Evolutionary conservation across 2,113 vertebrate genomes (phyloP).

Genomic region (Apodemus sylvaticus): DNA sequence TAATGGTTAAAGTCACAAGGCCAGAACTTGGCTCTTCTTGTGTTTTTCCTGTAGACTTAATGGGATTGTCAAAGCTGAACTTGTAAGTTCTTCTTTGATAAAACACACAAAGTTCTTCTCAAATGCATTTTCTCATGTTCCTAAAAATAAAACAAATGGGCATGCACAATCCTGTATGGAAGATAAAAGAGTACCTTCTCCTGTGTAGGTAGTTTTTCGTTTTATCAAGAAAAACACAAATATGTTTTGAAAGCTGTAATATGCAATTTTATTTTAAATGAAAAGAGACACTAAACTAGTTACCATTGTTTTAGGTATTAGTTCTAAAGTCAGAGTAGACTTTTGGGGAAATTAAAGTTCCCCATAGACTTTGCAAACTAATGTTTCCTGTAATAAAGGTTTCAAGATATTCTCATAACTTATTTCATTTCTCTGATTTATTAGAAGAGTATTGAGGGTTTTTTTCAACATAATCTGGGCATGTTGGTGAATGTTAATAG

Average conservation of each 20-base stretch:
- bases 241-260: not conserved
- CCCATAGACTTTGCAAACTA: not conserved
- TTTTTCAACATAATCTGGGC: not conserved
- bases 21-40: slow-evolving; percentile 48
- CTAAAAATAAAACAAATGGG: slow-evolving; percentile 14
- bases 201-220: not conserved
- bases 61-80: slow-evolving; percentile 53
- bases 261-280: not conserved
- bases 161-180: not conserved
- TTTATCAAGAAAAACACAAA: not conserved
- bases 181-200: not conserved
- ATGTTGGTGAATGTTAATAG: not conserved
- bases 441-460: not conserved
- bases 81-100: slow-evolving; percentile 33
- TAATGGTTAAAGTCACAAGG: slow-evolving; percentile 69
- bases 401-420: not conserved
- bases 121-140: slow-evolving; percentile 46
- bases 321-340: not conserved
- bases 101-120: not conserved
- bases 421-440: not conserved
- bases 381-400: not conserved
- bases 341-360: not conserved
- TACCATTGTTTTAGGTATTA: not conserved
- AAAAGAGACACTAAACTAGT: slow-evolving; percentile 3
- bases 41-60: slow-evolving; percentile 55